Base-by-base conservation (phyloP, 2,888 invertebrate genomes). In the Acleris sparsana region DNA sequence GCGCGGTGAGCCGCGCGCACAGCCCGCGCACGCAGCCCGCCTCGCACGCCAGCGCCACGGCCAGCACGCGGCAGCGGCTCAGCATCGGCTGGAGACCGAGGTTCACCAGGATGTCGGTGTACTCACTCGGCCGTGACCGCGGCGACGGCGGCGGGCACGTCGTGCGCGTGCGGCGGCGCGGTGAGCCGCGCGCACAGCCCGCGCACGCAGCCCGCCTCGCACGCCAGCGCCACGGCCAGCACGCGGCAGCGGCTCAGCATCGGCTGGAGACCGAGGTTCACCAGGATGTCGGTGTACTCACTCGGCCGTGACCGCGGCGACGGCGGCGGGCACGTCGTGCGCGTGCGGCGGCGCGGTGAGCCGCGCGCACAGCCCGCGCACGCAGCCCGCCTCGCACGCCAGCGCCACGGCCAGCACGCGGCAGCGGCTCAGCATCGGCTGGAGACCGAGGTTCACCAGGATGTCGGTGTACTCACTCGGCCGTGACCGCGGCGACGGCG, bases 31-130 rank as follows among this genome's bases (percentile, higher is more conserved):
- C 84, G 76, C 84, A 83, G 43, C 76, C 73, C 6, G 78, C 83
- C 56, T 85, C 86, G 74, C 88, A 88, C 18, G 86, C 82, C 51
- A 90, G 68, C 69, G 90, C 90, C 2, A 87, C 70, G 25, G 90
- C 90, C 2, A 87, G 71, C 29, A 83, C 88, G 3, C 86, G 81
- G 43, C 80, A 80, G 0, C 89, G 80, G 1, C 71, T 62, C n/a
- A 83, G 59, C 51, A 77, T 56, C 6, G 80, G 72, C 48, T 79
- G 76, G 5, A 87, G 70, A 0, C 89, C 88, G 5, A 90, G 74
- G 0, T 72, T 70, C 1, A 77, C 73, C 18, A 89, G 77, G 0
- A 0, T n/a, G 46, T n/a, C 1, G 6, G 5, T 2, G n/a, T 5
- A n/a, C 82, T 80, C 6, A 86, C 86, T 70, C 64, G 2, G 74